These are phyloP conservation scores for Phengaris alcon DNA, from an alignment of 2,888 invertebrate species.

Conservation along the genomic window DNA sequence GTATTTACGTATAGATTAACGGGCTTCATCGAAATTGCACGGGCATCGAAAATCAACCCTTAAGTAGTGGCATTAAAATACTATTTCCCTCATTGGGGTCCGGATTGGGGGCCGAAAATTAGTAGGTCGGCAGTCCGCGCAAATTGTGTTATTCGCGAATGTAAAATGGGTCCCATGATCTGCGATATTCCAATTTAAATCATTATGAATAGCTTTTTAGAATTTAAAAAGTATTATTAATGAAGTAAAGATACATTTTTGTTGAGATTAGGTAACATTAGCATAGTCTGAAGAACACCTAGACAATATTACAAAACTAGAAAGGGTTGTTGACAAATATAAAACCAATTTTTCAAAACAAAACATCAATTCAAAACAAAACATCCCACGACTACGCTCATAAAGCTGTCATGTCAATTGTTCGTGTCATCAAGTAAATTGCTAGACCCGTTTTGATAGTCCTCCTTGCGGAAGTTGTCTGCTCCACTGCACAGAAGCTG, in stretches of 20 bases:
- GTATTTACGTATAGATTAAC: constrained; percentile 41
- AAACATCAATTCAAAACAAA: constrained; percentile 1
- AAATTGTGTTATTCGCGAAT: constrained; percentile 16
- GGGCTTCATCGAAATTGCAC: constrained; percentile 44
- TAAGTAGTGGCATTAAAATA: constrained; percentile 55
- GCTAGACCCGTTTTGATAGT: constrained; percentile 37
- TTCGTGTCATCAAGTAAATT: constrained; percentile 39
- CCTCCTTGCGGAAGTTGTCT: constrained; percentile 38
- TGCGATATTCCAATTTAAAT: not conserved
- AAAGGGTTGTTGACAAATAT: not conserved
- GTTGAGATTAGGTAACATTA: not conserved
- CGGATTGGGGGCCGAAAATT: not conserved
- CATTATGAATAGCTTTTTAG: not conserved
- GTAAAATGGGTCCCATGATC: not conserved
- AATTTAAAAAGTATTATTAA: too few species aligned
- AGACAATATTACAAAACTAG: not conserved
- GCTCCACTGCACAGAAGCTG: constrained; percentile 41
- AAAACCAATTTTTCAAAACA: too few species aligned
- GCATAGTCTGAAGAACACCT: not conserved
- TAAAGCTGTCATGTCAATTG: constrained; percentile 25
- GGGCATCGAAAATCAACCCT: constrained; percentile 60
- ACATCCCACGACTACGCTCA: not conserved
- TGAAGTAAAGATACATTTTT: not conserved
- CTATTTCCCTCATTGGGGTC: constrained; percentile 47
- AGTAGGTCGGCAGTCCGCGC: constrained; percentile 3